Evolutionary conservation across 2,797 vertebrate genomes (phyloP).

Genomic region (Pantherophis vulpinus): DNA sequence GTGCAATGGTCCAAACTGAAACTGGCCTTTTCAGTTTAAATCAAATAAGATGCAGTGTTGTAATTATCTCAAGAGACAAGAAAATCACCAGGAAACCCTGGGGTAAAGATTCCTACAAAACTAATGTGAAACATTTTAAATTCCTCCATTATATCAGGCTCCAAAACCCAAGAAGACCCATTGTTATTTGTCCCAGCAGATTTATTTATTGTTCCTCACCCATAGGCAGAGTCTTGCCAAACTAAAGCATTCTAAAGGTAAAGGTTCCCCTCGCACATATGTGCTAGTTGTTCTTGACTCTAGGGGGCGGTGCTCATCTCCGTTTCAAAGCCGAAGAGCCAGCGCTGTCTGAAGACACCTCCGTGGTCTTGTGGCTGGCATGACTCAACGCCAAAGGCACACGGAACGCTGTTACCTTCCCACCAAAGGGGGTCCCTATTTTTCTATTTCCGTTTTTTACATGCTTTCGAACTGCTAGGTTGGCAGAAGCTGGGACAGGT

Average conservation of each 20-base stretch:
- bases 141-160: neutral
- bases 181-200: neutral
- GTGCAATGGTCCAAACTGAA: slow-evolving; percentile 29
- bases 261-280: too few relatives aligned
- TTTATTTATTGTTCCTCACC: neutral
- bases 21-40: slow-evolving; percentile 42
- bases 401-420: too few relatives aligned
- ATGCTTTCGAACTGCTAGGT: too few relatives aligned
- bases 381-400: too few relatives aligned
- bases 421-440: too few relatives aligned
- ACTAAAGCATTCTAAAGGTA: neutral
- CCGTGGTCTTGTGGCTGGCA: too few relatives aligned
- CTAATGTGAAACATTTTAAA: neutral
- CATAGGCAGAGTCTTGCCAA: neutral
- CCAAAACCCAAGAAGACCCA: neutral
- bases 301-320: too few relatives aligned
- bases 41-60: neutral
- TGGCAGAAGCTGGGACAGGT: too few relatives aligned
- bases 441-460: too few relatives aligned
- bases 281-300: too few relatives aligned
- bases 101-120: fast-evolving
- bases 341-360: too few relatives aligned
- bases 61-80: slow-evolving; percentile 2
- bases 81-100: slow-evolving; percentile 21
- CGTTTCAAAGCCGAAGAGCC: too few relatives aligned